Percentiles rank a stretch among this genome's conserved stretches.
Conservation (phyloP, 2,797 vertebrate species). For the Ptychadena robeensis region DNA sequence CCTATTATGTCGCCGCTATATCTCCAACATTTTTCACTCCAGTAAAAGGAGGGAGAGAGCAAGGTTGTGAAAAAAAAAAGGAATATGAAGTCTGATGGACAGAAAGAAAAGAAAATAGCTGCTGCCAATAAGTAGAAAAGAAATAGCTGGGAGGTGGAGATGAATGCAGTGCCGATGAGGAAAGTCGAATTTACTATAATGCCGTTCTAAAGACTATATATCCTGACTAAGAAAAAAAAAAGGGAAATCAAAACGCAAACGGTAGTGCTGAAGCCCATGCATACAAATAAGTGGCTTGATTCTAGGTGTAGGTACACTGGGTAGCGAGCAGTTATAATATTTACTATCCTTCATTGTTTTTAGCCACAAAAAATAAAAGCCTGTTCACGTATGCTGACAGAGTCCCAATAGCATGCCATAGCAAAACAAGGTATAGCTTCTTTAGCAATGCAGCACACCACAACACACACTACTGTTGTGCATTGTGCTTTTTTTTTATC, state of each 20-base stretch:
- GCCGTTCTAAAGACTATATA: not conserved
- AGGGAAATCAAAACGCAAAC: not conserved
- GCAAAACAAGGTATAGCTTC: no score
- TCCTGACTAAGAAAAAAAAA: not conserved
- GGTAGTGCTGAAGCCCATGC: not conserved
- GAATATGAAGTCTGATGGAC: slow-evolving; percentile 37
- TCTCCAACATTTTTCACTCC: slow-evolving; percentile 63
- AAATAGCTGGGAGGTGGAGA: not conserved
- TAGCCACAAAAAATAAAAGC: no score
- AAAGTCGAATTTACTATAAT: not conserved
- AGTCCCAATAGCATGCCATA: no score
- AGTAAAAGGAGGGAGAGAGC: slow-evolving; percentile 19
- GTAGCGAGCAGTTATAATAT: no score
- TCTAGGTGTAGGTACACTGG: not conserved
- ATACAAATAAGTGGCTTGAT: not conserved
- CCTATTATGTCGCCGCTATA: slow-evolving; percentile 71
- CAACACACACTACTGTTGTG: no score
- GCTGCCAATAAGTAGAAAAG: not conserved
- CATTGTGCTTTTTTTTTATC: no score
- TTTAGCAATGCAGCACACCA: no score
- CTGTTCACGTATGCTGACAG: no score
- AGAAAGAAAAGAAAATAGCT: slow-evolving; percentile 2
- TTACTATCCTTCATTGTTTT: no score
- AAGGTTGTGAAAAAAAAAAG: not conserved
- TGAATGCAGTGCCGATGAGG: not conserved